Evolutionary conservation across 2,113 vertebrate genomes (phyloP), one percentile per base, ranked within the genome.

Genomic region (Varanus salvator): DNA sequence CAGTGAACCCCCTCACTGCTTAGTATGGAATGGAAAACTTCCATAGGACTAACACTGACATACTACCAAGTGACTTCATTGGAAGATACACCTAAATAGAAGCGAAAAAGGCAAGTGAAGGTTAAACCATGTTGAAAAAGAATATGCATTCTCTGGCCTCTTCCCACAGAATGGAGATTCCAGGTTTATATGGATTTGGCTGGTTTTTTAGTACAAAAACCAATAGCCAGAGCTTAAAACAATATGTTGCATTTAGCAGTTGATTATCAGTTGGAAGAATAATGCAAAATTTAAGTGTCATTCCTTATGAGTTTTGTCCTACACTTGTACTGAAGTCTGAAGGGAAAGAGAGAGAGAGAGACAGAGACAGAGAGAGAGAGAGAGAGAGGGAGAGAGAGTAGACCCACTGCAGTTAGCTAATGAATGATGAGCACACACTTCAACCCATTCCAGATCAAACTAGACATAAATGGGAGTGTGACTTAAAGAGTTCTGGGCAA

Each of bases 271-370:
- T 89, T 90, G 86, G 92, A 0, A 0, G 84, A 83, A 44, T 87
- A 89, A 83, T 93, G 87, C 82, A 14, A 8, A 82, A 89, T 88
- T 90, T 93, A 93, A 84, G 84, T 90, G 89, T 89, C 91, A 89
- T 91, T 85, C n/a, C 85, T 94, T 93, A 86, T 93, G 92, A 88
- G 90, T 77, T 94, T 94, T 92, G 89, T 68, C 83, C 64, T 84
- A 60, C 80, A 93, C 92, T 88, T 0, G 0, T 93, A 88, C 91
- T 88, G 87, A 44, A 44, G 38, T 44, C 38, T 44, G 38, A 44
- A 44, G 38, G 38, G 64, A 92, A 11, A 89, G 92, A 93, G 89
- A 81, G 82, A 92, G 92, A 25, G 15, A 2, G 60, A 77, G 29
- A n/a, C n/a, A 89, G 92, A 93, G 89, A 81, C 80, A 92, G 92